Base-by-base conservation (phyloP, 2,888 invertebrate genomes). In the Chymomyza procnemis region DNA sequence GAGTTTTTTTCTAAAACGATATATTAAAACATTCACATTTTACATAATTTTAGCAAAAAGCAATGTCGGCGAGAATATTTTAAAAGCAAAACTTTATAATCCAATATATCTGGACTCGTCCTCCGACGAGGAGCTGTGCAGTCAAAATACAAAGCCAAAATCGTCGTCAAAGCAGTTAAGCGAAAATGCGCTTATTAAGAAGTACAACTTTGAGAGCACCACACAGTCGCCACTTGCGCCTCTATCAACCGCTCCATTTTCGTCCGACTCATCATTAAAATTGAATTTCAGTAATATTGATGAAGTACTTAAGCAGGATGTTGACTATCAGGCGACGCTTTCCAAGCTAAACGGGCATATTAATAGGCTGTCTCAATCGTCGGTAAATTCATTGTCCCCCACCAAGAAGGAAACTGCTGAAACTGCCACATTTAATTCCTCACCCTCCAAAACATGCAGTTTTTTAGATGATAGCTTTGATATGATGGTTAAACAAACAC, bases 71-170 rank as follows among this genome's bases (percentile, higher is more conserved):
- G 74, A 34, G 50, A 21, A 74, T 26, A 26, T 26, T 26, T 26
- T 26, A 18, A 67, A 67, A 4, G 59, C 61, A 56, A 81, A 79
- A 58, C 70, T 75, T 8, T 79, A 78, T 48, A 89, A 89, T 68
- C 89, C 89, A 9, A 89, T 89, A 18, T 89, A 88, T 69, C 69
- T 89, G 30, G 89, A 89, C 67, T 89, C 89, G 0, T 88, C 88
- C 19, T 84, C 88, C 4, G 88, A 87, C n/a, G 89, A 89, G 58
- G 81, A 74, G 47, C 14, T 9, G 6, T 30, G 4, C 46, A 56
- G 26, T 14, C 34, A n/a, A 56, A 46, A 46, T 34, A 50, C 34
- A 14, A 14, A 12, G 54, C 16, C 14, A 22, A n/a, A 47, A 22
- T 47, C 34, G 69, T 56, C 50, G 1, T 61, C 69, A 75, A 75